phyloP scores from a whole-genome alignment of 1,140 invertebrate species.

The Drosophila guanche region DNA sequence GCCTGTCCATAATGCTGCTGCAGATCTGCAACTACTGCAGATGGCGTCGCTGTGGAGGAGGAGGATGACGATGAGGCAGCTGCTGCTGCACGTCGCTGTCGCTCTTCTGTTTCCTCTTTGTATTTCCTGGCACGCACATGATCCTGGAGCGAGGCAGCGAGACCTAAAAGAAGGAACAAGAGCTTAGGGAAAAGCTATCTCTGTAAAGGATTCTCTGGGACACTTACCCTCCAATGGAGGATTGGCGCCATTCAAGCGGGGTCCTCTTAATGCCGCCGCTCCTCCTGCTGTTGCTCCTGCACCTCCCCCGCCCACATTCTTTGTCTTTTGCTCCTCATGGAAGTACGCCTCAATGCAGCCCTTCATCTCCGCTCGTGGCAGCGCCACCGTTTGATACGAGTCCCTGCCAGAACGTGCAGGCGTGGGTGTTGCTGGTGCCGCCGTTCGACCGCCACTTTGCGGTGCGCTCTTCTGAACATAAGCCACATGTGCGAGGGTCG shows the following conservation, averaged over 20 bases:
- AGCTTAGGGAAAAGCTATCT: not conserved
- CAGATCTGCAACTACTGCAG: not conserved
- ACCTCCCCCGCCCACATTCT: slow-evolving; percentile 84
- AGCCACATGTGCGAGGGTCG: slow-evolving; percentile 86
- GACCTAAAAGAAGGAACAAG: slow-evolving; percentile 85
- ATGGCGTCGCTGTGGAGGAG: slow-evolving; percentile 11
- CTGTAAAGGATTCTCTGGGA: not conserved
- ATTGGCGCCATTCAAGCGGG: slow-evolving; percentile 76
- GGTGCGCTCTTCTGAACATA: slow-evolving; percentile 69
- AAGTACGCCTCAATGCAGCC: slow-evolving; percentile 90
- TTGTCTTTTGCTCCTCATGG: slow-evolving; percentile 83
- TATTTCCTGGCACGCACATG: slow-evolving; percentile 89
- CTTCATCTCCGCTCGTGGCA: slow-evolving; percentile 89
- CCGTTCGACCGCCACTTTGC: slow-evolving; percentile 22
- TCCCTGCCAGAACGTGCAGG: slow-evolving; percentile 53
- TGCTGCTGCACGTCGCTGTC: slow-evolving; percentile 65
- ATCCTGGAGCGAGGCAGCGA: slow-evolving; percentile 92
- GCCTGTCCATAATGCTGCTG: slow-evolving; percentile 52
- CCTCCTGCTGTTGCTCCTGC: slow-evolving; percentile 82
- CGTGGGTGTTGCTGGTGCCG: slow-evolving; percentile 17
- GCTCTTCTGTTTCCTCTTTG: slow-evolving; percentile 85
- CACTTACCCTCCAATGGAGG: slow-evolving; percentile 80
- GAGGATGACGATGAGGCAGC: slow-evolving; percentile 38
- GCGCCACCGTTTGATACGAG: slow-evolving; percentile 84
- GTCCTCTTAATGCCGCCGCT: slow-evolving; percentile 36